Conservation (phyloP, 2,797 vertebrate genomes). For the Gymnoscopelus microlampas region DNA sequence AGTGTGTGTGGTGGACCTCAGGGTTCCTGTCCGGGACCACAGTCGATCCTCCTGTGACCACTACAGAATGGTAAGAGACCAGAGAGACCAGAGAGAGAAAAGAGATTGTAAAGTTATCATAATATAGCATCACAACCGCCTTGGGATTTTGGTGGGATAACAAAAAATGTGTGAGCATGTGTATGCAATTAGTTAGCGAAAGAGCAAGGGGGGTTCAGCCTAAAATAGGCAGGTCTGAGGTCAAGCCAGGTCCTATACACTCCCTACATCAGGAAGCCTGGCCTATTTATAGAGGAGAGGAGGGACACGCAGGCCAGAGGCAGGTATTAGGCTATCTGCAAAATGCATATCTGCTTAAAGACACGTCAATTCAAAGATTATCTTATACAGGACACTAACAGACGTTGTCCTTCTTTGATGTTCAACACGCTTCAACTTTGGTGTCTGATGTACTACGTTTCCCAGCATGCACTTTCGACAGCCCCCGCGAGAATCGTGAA, state of each 20-base stretch:
- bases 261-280: conserved; percentile 26
- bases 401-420: too few species aligned
- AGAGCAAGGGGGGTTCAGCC: conserved; percentile 45
- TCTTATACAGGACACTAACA: too few species aligned
- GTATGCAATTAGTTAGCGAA: not conserved
- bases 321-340: conserved; percentile 26
- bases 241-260: conserved; percentile 25
- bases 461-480: too few species aligned
- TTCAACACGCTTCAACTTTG: too few species aligned
- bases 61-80: conserved; percentile 89
- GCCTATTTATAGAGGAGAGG: conserved; percentile 41
- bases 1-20: conserved; percentile 68
- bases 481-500: too few species aligned
- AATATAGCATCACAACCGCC: not conserved
- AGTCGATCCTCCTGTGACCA: conserved; percentile 86
- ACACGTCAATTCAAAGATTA: too few species aligned
- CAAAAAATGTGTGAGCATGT: too few species aligned
- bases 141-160: too few species aligned
- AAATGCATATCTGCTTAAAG: not conserved
- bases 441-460: too few species aligned
- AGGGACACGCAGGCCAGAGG: conserved; percentile 6
- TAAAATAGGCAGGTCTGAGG: conserved; percentile 62
- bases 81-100: not conserved
- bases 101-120: not conserved
- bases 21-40: conserved; percentile 82